Conservation (phyloP, 2,113 vertebrate genomes). For the Thomomys bottae region DNA sequence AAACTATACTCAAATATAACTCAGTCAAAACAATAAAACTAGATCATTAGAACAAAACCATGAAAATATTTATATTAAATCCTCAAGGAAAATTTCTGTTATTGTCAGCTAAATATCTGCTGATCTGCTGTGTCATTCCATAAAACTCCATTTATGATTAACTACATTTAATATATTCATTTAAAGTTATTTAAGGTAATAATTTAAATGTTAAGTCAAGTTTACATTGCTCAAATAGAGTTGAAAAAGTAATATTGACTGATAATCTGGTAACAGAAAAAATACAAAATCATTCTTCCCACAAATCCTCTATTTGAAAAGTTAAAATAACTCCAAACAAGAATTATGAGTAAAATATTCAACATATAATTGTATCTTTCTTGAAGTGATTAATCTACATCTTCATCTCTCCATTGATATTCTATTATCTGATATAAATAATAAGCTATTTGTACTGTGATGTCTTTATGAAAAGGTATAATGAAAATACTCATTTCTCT, state of each 20-base stretch:
- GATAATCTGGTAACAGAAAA: not conserved
- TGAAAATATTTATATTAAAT: not conserved
- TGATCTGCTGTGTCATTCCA: not conserved
- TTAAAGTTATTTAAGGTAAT: not conserved
- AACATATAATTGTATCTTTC: not conserved
- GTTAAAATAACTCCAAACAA: not conserved
- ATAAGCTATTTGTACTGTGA: too few relatives aligned
- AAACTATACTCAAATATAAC: not conserved
- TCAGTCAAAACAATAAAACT: not conserved
- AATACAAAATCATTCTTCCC: not conserved
- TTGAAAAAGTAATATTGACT: not conserved
- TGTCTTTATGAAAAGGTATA: not conserved
- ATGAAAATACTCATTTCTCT: not conserved
- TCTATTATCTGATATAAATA: not conserved
- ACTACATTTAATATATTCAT: not conserved
- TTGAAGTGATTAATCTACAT: not conserved
- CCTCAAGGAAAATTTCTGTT: not conserved
- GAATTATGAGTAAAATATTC: not conserved
- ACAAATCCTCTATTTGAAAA: not conserved
- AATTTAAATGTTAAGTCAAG: not conserved
- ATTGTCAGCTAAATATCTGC: too few relatives aligned
- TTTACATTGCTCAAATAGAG: not conserved
- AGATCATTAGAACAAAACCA: not conserved
- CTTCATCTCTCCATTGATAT: not conserved
- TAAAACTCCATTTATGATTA: slow-evolving; percentile 2